Percentiles rank a stretch among this genome's conserved stretches.
Conservation (phyloP, 2,113 vertebrate species). For the Anhinga anhinga region DNA sequence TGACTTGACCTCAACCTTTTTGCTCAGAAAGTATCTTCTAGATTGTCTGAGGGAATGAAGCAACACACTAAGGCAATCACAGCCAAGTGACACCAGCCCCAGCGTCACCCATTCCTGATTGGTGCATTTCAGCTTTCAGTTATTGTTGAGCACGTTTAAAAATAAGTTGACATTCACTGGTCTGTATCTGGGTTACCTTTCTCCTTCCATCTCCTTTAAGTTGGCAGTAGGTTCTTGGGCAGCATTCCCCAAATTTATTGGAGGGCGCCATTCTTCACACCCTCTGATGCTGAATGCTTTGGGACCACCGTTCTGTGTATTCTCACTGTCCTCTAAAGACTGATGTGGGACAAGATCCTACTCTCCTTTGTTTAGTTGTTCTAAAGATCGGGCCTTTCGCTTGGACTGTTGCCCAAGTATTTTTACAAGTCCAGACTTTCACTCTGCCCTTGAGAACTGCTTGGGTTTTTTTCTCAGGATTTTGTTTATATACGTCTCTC, state of each 20-base stretch:
- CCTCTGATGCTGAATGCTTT: background rate
- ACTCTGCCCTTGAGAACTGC: constrained; percentile 26
- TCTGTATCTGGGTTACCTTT: background rate
- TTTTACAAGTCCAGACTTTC: constrained; percentile 45
- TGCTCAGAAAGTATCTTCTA: background rate
- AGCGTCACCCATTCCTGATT: background rate
- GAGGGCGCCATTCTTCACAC: background rate
- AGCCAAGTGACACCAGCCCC: background rate
- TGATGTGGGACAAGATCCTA: background rate
- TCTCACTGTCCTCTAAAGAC: background rate
- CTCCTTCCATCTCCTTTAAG: background rate
- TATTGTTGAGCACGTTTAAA: background rate
- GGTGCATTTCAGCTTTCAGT: background rate
- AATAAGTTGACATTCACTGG: background rate
- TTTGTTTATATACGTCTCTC: background rate
- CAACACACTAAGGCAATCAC: background rate
- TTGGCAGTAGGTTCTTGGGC: background rate
- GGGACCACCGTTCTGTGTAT: background rate
- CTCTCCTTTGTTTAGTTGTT: constrained; percentile 4
- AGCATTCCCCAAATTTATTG: background rate
- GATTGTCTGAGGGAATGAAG: background rate
- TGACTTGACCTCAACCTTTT: background rate
- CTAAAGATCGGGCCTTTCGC: background rate
- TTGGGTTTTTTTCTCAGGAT: background rate
- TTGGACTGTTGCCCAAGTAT: constrained; percentile 25